A percentile compares a stretch with the other conserved stretches of the same genome.
phyloP scores from a whole-genome alignment of 2,797 vertebrate species.

The Kryptopterus vitreolus region DNA sequence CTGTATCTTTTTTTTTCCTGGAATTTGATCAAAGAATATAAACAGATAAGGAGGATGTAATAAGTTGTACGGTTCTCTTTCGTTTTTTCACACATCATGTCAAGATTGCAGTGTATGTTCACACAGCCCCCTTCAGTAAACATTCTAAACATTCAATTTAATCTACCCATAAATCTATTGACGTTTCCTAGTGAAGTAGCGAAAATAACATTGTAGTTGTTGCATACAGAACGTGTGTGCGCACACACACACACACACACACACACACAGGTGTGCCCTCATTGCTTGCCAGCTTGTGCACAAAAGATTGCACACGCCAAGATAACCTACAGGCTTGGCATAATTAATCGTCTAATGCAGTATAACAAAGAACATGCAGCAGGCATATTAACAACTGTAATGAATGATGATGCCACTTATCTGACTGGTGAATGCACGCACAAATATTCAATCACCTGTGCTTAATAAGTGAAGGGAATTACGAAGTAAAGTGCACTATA shows the following conservation, averaged over 20 bases:
- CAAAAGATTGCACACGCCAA: constrained; percentile 1
- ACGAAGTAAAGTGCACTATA: constrained; percentile 63
- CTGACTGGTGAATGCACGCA: constrained; percentile 65
- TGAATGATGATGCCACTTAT: constrained; percentile 27
- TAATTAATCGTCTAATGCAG: constrained; percentile 37
- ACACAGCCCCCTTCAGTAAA: constrained; percentile 26
- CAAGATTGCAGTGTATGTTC: constrained; percentile 9
- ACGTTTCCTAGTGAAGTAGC: constrained; percentile 22
- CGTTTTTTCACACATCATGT: not conserved
- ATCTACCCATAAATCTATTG: not conserved
- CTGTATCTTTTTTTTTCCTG: not conserved
- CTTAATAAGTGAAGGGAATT: constrained; percentile 70
- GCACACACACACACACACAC: no score
- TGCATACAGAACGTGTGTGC: not conserved
- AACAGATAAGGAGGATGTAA: constrained; percentile 1
- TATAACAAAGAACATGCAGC: not conserved
- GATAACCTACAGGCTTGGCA: constrained; percentile 26
- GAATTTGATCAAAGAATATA: not conserved
- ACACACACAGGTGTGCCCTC: constrained; percentile 42
- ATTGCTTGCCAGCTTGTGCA: constrained; percentile 11
- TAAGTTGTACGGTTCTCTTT: constrained; percentile 6
- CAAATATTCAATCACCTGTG: constrained; percentile 68
- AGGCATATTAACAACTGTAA: constrained; percentile 7
- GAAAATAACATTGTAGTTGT: not conserved
- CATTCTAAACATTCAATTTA: constrained; percentile 29